These are phyloP conservation scores for Heterochromis multidens DNA, from an alignment of 2,113 vertebrate species.

Conservation along the genomic window DNA sequence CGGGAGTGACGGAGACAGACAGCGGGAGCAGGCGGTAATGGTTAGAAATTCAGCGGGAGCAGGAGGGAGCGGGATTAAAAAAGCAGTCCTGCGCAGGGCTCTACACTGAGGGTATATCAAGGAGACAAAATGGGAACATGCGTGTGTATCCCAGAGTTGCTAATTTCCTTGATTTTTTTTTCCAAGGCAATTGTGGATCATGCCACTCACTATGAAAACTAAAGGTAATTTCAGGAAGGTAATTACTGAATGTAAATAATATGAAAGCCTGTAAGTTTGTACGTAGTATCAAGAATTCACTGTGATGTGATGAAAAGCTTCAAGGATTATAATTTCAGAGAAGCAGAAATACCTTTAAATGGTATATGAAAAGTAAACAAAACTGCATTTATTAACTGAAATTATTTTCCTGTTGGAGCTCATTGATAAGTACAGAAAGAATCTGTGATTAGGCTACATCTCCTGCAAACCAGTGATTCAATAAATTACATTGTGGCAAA, in stretches of 20 bases:
- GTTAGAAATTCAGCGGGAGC: no score
- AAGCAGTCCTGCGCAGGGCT: no score
- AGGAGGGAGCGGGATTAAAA: no score
- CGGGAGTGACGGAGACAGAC: no score
- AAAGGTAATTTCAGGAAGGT: neutral
- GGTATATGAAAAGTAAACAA: neutral
- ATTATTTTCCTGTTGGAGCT: neutral
- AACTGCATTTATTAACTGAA: neutral
- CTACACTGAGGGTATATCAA: no score
- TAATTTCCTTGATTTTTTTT: neutral
- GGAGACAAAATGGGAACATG: no score
- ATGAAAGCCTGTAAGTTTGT: neutral
- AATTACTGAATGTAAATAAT: neutral
- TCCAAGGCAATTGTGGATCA: neutral
- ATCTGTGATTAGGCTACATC: neutral
- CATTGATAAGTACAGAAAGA: neutral
- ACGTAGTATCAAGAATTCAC: neutral
- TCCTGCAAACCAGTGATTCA: constrained; percentile 53
- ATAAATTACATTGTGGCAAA: constrained; percentile 52
- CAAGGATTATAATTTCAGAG: neutral
- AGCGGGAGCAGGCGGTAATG: no score
- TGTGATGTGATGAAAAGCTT: neutral
- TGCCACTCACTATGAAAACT: neutral
- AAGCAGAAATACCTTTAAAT: neutral
- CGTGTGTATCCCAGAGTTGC: no score